These are phyloP conservation scores for Malachius bipustulatus DNA, from an alignment of 2,888 invertebrate species.

Conservation along the genomic window DNA sequence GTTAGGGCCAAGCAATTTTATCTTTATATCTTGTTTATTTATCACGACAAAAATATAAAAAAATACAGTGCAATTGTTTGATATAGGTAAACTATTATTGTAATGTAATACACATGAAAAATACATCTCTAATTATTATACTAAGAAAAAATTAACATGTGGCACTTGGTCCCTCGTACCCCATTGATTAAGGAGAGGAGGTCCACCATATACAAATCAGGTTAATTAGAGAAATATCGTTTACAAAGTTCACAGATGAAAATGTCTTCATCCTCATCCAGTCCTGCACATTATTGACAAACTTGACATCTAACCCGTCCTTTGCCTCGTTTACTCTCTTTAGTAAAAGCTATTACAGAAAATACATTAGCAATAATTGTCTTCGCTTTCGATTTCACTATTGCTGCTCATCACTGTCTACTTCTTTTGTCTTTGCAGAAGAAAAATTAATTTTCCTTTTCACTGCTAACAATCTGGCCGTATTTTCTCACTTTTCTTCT, in stretches of 20 bases:
- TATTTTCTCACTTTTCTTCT: background rate
- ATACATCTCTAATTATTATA: background rate
- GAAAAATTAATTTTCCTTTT: too few species aligned
- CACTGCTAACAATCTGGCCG: too few species aligned
- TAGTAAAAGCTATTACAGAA: constrained; percentile 1
- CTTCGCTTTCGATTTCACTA: background rate
- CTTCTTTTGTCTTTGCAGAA: background rate
- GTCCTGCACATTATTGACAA: constrained; percentile 2
- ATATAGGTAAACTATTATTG: background rate
- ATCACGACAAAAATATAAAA: too few species aligned
- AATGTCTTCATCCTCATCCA: background rate
- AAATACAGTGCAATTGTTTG: background rate
- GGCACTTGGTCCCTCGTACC: too few species aligned
- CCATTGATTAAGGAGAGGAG: too few species aligned
- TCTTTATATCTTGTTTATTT: background rate
- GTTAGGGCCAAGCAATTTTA: background rate
- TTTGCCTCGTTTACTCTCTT: background rate
- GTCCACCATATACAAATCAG: too few species aligned
- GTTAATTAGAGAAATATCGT: too few species aligned
- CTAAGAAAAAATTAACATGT: background rate
- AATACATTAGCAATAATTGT: background rate
- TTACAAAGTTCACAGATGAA: constrained; percentile 1
- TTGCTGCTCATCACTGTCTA: background rate
- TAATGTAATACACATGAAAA: background rate
- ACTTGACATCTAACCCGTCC: constrained; percentile 2